These are phyloP conservation scores for Decapterus maruadsi DNA, from an alignment of 2,797 vertebrate species.

Conservation along the genomic window DNA sequence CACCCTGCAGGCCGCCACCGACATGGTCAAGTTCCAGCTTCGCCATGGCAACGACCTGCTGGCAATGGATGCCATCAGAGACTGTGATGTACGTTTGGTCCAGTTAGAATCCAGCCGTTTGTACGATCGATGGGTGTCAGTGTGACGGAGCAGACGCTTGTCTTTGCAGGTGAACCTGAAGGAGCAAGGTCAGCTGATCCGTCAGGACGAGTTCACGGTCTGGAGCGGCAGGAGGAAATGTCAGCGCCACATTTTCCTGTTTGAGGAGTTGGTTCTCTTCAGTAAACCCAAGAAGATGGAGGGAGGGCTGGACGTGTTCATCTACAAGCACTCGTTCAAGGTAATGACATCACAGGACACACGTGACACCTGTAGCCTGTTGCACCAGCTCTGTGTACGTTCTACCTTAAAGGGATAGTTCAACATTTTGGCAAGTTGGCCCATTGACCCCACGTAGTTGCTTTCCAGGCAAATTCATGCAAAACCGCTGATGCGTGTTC, in stretches of 20 bases:
- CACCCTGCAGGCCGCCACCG: constrained; percentile 77
- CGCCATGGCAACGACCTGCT: constrained; percentile 90
- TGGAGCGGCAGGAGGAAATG: constrained; percentile 91
- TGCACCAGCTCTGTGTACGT: too few relatives aligned
- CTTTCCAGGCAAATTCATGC: too few relatives aligned
- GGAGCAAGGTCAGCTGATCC: constrained; percentile 96
- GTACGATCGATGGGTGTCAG: too few relatives aligned
- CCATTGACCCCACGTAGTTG: too few relatives aligned
- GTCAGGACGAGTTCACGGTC: constrained; percentile 94
- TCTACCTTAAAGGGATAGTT: too few relatives aligned
- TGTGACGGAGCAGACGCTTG: neutral
- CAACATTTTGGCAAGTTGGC: too few relatives aligned
- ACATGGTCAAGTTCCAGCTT: constrained; percentile 90
- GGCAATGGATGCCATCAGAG: constrained; percentile 89
- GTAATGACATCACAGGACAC: constrained; percentile 69
- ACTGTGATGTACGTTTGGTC: constrained; percentile 84
- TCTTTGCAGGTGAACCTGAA: constrained; percentile 93
- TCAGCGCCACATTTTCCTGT: constrained; percentile 94
- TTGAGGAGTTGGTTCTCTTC: constrained; percentile 96
- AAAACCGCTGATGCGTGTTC: too few relatives aligned
- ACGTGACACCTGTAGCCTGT: too few relatives aligned
- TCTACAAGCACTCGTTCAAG: constrained; percentile 98
- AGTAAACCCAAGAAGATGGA: constrained; percentile 94
- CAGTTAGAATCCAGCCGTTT: neutral
- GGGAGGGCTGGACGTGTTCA: constrained; percentile 90